A percentile compares a stretch with the other conserved stretches of the same genome.
Conservation (phyloP, 1,140 invertebrate species). For the Trichoplusia ni region DNA sequence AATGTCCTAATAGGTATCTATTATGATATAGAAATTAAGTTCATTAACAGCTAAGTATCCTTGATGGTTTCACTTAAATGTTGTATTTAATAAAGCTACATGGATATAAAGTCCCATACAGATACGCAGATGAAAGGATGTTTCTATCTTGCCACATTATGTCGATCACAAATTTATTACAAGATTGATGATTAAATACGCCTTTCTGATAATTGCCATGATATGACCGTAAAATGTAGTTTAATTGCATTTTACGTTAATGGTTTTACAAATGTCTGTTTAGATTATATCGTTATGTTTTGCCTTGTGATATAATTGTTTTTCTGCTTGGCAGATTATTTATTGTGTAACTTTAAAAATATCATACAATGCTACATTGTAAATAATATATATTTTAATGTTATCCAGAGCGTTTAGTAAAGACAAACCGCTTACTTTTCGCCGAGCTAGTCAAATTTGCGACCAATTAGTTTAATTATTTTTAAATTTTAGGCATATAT, state of each 20-base stretch:
- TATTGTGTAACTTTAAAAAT: slow-evolving; percentile 7
- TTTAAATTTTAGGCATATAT: not conserved
- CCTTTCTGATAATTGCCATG: too few relatives aligned
- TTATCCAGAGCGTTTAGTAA: not conserved
- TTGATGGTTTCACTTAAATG: too few relatives aligned
- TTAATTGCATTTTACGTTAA: not conserved
- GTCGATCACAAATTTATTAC: too few relatives aligned
- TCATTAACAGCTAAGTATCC: too few relatives aligned
- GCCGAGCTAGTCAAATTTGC: slow-evolving; percentile 36
- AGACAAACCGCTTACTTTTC: slow-evolving; percentile 17
- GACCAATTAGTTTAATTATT: slow-evolving; percentile 10
- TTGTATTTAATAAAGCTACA: too few relatives aligned
- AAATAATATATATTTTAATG: not conserved
- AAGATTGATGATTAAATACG: too few relatives aligned
- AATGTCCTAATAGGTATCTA: slow-evolving; percentile 23
- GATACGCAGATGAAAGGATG: too few relatives aligned
- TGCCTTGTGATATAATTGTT: slow-evolving; percentile 45
- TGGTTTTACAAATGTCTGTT: not conserved
- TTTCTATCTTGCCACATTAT: too few relatives aligned
- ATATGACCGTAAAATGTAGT: too few relatives aligned
- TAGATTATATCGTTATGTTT: not conserved
- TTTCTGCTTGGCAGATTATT: slow-evolving; percentile 51
- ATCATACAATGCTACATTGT: not conserved
- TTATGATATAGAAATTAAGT: too few relatives aligned
- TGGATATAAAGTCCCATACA: too few relatives aligned